phyloP scores from a whole-genome alignment of 2,113 vertebrate genomes.

The Rhea americana region DNA sequence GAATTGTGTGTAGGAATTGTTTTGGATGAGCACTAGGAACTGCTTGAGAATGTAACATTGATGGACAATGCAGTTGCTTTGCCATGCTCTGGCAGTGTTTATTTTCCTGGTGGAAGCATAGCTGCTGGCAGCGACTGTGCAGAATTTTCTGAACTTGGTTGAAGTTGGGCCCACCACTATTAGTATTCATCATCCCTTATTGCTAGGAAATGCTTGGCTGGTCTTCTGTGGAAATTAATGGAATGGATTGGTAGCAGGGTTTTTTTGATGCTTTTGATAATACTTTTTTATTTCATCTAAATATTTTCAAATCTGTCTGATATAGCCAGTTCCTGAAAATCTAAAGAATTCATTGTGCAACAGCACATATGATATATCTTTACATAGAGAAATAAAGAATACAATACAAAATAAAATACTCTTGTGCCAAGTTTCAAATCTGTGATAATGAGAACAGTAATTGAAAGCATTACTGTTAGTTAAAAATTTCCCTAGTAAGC shows the following conservation, averaged over 20 bases:
- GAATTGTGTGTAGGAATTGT: not conserved
- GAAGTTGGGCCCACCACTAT: not conserved
- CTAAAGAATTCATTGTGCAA: not conserved
- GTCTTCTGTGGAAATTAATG: not conserved
- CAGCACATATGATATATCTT: not conserved
- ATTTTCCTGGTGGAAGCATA: not conserved
- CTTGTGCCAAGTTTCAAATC: not conserved
- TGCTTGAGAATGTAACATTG: not conserved
- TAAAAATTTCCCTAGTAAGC: not conserved
- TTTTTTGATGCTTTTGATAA: not conserved
- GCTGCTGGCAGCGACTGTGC: not conserved
- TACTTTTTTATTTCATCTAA: not conserved
- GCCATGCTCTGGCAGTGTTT: not conserved
- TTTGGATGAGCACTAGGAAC: not conserved
- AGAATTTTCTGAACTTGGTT: not conserved
- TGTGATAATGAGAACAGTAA: not conserved
- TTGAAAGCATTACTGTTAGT: not conserved
- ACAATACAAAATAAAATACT: not conserved
- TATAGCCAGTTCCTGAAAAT: not conserved
- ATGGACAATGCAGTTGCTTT: not conserved
- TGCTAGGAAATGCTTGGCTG: not conserved
- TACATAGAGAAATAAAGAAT: not conserved
- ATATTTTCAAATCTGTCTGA: not conserved
- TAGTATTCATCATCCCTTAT: not conserved
- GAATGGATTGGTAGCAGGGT: not conserved